These are phyloP conservation scores for Hedya salicella DNA, from an alignment of 2,888 invertebrate species.

Conservation along the genomic window DNA sequence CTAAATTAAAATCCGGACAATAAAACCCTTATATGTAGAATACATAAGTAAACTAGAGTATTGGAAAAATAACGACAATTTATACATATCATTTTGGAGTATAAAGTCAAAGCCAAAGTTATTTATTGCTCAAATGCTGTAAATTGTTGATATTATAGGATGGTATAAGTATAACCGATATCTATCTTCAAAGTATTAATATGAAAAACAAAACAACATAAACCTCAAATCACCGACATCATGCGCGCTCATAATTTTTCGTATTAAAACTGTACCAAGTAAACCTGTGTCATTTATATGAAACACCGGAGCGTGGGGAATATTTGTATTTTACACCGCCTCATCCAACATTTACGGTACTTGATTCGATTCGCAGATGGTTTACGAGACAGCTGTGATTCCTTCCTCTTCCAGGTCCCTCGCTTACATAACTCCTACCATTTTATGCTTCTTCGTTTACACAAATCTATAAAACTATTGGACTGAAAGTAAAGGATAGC, in stretches of 20 bases:
- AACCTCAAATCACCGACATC: background rate
- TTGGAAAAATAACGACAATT: no score
- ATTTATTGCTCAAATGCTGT: no score
- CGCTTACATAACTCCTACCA: slow-evolving; percentile 38
- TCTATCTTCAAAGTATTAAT: no score
- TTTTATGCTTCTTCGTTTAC: slow-evolving; percentile 24
- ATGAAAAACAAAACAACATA: background rate
- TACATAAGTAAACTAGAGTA: no score
- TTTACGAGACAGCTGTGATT: slow-evolving; percentile 60
- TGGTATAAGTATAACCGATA: no score
- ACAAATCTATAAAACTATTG: slow-evolving; percentile 34
- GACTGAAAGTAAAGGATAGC: slow-evolving; percentile 18
- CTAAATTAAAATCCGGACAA: no score
- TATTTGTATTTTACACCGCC: slow-evolving; percentile 43
- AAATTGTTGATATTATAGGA: no score
- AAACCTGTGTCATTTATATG: slow-evolving; percentile 26
- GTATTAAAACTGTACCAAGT: background rate
- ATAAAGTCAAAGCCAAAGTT: no score
- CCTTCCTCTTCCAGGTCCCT: slow-evolving; percentile 46
- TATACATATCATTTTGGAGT: no score
- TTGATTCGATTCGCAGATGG: slow-evolving; percentile 46
- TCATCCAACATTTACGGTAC: slow-evolving; percentile 45
- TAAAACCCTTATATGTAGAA: no score
- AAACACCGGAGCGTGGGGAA: slow-evolving; percentile 16
- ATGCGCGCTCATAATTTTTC: background rate